A percentile compares a stretch with the other conserved stretches of the same genome.
phyloP scores from a whole-genome alignment of 1,140 invertebrate genomes.

The Trichogramma pretiosum region DNA sequence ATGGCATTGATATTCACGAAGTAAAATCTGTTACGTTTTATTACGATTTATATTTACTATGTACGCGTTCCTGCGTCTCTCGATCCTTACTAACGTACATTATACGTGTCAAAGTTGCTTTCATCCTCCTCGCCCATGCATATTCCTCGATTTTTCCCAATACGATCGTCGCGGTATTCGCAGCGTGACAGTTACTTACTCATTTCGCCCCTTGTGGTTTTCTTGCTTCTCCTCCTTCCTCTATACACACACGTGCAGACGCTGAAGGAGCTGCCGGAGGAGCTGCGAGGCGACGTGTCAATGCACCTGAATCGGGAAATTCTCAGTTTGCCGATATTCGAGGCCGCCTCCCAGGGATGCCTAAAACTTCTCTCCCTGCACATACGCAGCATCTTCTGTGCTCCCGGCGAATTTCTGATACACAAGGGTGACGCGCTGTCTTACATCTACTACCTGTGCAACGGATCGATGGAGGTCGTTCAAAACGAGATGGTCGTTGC shows the following conservation, averaged over 20 bases:
- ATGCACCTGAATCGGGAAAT: constrained; percentile 94
- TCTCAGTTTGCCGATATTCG: constrained; percentile 87
- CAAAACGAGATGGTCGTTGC: constrained; percentile 97
- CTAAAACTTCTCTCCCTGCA: constrained; percentile 83
- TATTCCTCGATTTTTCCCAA: too few species aligned
- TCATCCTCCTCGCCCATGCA: too few species aligned
- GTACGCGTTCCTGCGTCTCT: too few species aligned
- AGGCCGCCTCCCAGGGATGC: constrained; percentile 83
- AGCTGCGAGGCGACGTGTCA: constrained; percentile 86
- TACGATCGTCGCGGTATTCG: too few species aligned
- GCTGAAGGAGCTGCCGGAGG: constrained; percentile 92
- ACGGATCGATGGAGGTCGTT: constrained; percentile 97
- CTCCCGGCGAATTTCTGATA: constrained; percentile 93
- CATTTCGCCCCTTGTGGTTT: too few species aligned
- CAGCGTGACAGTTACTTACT: too few species aligned
- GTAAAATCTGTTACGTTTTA: too few species aligned
- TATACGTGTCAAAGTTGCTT: too few species aligned
- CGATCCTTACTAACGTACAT: too few species aligned
- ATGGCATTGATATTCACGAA: constrained; percentile 97
- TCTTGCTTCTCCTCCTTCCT: too few species aligned
- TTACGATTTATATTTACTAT: too few species aligned
- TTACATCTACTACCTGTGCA: constrained; percentile 93
- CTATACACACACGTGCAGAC: too few species aligned
- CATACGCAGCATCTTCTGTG: constrained; percentile 86
- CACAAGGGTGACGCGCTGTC: constrained; percentile 94